Base-by-base conservation (phyloP, 2,797 vertebrate species). In the Sebastes paucispinis region DNA sequence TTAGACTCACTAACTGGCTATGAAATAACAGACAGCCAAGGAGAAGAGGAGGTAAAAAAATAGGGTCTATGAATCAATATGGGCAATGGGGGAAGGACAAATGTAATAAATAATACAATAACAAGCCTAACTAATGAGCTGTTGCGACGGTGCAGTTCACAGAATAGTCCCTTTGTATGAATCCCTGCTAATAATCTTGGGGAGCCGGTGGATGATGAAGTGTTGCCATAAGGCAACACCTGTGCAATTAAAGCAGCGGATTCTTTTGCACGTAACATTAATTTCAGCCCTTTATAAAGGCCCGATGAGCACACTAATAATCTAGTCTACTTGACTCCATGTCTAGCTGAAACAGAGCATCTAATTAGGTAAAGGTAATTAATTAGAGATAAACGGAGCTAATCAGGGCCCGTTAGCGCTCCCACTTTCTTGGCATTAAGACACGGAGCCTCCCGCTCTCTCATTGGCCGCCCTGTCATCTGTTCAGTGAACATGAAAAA, bases 351-450 rank as follows among this genome's bases (percentile, higher is more conserved):
- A 98, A 98, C 97, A 96, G 97, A 97, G 96, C 97, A 96, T 98
- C 97, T 99, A 99, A 99, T 99, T 99, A 99, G 96, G 96, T 97
- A 99, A 97, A 97, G 97, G 97, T 99, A 99, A 99, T 99, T 99
- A 99, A 99, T 99, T 99, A 98, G 97, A 98, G 98, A 98, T 99
- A 99, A 99, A 99, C 97, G 97, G 96, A 98, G 96, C 97, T 99
- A 98, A 99, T 99, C 97, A 98, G 97, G 92, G 95, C 96, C 96
- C 86, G 96, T 99, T 99, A 99, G 97, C 97, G 94, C 97, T 96
- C 93, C 92, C 92, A 92, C 96, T 96, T 97, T 96, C 97, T 97
- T 96, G 96, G 97, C 97, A 97, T 98, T 97, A 97, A 97, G 97
- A 97, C 96, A 95, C 95, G 93, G 64, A 93, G 96, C 94, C 96